Evolutionary conservation across 2,797 vertebrate genomes (phyloP).

Genomic region (Champsocephalus esox): DNA sequence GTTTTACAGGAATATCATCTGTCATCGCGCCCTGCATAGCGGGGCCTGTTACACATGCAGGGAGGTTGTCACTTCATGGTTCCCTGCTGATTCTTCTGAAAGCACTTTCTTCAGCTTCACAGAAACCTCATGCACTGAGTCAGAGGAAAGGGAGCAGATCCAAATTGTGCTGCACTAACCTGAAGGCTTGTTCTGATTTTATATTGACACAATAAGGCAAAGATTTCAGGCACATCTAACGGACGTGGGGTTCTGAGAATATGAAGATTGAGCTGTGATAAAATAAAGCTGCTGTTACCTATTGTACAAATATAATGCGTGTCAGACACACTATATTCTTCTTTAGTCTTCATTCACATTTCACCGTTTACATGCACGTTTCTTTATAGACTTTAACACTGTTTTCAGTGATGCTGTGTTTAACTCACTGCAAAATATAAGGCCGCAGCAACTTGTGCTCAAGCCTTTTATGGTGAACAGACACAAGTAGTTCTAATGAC

Average conservation of each 20-base stretch:
- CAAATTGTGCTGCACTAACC: conserved; percentile 29
- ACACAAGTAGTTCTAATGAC: no score
- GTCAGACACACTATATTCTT: no score
- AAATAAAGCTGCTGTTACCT: no score
- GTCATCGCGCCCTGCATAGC: no score
- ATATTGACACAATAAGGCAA: conserved; percentile 2
- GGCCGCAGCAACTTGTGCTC: no score
- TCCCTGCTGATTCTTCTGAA: conserved; percentile 1
- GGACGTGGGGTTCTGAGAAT: neutral
- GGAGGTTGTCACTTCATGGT: conserved; percentile 6
- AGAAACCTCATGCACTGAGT: conserved; percentile 39
- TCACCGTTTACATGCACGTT: no score
- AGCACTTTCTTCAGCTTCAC: conserved; percentile 12
- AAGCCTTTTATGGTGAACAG: no score
- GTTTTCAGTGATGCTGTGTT: neutral
- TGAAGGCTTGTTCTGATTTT: conserved; percentile 47
- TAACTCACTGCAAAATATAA: no score
- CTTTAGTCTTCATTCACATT: no score
- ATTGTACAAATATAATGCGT: no score
- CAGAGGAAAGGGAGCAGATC: conserved; percentile 31
- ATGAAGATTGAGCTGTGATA: neutral
- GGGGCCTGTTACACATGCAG: no score
- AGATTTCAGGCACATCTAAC: neutral
- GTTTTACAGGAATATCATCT: no score
- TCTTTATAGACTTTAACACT: neutral